Evolutionary conservation across 1,140 invertebrate species (phyloP), one percentile per base, ranked within the genome.

Genomic region (Magallana gigas): DNA sequence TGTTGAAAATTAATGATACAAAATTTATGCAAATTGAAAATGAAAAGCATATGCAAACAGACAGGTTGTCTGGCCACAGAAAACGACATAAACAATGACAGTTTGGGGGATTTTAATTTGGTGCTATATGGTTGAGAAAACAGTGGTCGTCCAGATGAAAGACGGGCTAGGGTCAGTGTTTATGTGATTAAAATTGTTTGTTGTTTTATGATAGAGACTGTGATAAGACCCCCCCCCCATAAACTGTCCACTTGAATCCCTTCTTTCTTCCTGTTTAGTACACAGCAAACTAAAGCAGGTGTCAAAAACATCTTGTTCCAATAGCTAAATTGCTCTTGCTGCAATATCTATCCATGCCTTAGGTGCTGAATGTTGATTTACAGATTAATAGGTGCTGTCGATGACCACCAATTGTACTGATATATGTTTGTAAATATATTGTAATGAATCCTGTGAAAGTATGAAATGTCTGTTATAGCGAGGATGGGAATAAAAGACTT

Each of bases 1-100:
- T 76, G 68, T 76, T 48, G 23, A 18, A 23, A 76, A 76, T 76
- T 76, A 76, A 76, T 76, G 68, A 76, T 29, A 76, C 68, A 76
- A 76, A 76, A 76, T 76, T 76, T 76, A 76, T 76, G 68, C 23
- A 76, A 76, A 76, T 76, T 76, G 68, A 76, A 76, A 76, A 76
- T 48, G 68, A 76, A 76, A 76, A 76, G 23, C 68, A 76, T 76
- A 76, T 48, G 68, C 68, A 76, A 76, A 76, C 23, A 36, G 68
- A 76, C 68, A 36, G 68, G 68, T 76, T 76, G n/a, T 29, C 64
- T 71, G 64, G 18, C 64, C 64, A 23, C 9, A 8, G 12, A 8
- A 71, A 36, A 76, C 23, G 6, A 76, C 23, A 76, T 12, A 76
- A 76, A 29, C 68, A 76, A 76, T 76, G 68, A 76, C 68, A 76